Evolutionary conservation across 2,113 vertebrate genomes (phyloP).

Genomic region (Epinephelus fuscoguttatus): DNA sequence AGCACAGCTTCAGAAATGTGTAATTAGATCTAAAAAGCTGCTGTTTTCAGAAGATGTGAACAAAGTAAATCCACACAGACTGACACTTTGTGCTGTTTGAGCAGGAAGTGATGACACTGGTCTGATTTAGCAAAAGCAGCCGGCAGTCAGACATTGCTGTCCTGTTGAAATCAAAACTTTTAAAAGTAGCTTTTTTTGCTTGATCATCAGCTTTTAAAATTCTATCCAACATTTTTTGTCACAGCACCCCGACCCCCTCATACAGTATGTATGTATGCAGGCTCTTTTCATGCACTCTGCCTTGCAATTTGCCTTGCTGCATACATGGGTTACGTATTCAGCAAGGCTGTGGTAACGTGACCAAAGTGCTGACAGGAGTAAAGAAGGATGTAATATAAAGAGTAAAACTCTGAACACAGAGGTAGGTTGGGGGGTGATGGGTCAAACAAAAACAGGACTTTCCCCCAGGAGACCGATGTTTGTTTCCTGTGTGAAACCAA

Average conservation of each 20-base stretch:
- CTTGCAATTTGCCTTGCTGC: too few species aligned
- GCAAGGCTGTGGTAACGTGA: too few species aligned
- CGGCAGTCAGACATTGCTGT: neutral
- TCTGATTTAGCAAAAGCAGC: constrained; percentile 36
- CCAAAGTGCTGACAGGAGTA: too few species aligned
- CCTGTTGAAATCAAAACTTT: neutral
- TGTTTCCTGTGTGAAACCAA: too few species aligned
- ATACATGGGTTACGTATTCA: too few species aligned
- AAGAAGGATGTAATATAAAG: too few species aligned
- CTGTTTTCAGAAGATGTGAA: constrained; percentile 16
- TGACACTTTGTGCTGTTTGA: constrained; percentile 10
- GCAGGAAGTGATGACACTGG: constrained; percentile 20
- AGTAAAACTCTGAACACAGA: too few species aligned
- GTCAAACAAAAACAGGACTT: too few species aligned
- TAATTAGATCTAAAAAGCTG: constrained; percentile 11
- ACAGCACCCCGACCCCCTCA: neutral
- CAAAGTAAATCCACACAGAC: neutral
- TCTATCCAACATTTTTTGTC: neutral
- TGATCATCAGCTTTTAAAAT: neutral
- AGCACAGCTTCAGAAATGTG: neutral
- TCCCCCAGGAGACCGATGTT: too few species aligned
- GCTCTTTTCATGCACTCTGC: too few species aligned
- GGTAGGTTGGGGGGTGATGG: too few species aligned
- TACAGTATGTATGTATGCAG: neutral
- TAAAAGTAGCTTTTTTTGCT: neutral